These are phyloP conservation scores for Agriopis aurantiaria DNA, from an alignment of 2,888 invertebrate genomes.

Conservation along the genomic window DNA sequence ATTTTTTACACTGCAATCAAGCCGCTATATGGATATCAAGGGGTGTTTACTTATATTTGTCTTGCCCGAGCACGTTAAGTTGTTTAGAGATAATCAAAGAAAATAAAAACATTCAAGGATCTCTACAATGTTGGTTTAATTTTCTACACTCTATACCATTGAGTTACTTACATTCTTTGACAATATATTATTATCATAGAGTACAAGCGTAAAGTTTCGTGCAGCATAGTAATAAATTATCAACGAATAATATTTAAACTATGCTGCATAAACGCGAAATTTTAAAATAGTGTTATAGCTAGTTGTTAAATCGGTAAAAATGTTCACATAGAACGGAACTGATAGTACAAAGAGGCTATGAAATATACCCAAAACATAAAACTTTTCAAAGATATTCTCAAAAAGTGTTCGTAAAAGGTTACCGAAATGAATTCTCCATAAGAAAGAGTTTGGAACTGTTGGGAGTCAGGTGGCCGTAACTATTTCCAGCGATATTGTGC, in stretches of 20 bases:
- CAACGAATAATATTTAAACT: no score
- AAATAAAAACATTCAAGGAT: background rate
- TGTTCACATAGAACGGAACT: no score
- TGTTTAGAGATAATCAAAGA: background rate
- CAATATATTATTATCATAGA: no score
- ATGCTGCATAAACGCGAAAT: no score
- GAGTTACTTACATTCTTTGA: no score
- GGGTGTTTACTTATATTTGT: background rate
- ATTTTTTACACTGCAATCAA: background rate
- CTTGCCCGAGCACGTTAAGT: background rate
- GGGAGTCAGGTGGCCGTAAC: constrained; percentile 27
- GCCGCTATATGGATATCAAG: no score
- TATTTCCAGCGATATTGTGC: constrained; percentile 10
- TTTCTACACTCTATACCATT: no score
- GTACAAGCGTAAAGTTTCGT: no score
- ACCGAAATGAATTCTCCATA: constrained; percentile 19
- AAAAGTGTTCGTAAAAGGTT: constrained; percentile 21
- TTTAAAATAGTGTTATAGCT: no score
- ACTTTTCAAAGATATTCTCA: constrained; percentile 26
- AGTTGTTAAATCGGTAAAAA: no score
- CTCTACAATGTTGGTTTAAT: no score
- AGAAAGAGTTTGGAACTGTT: constrained; percentile 5
- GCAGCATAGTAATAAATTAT: no score
- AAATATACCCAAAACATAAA: constrained; percentile 1
- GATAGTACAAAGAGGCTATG: background rate